A percentile compares a stretch with the other conserved stretches of the same genome.
These are phyloP conservation scores for Drosophila greeni DNA, from an alignment of 2,888 invertebrate species.

Conservation along the genomic window DNA sequence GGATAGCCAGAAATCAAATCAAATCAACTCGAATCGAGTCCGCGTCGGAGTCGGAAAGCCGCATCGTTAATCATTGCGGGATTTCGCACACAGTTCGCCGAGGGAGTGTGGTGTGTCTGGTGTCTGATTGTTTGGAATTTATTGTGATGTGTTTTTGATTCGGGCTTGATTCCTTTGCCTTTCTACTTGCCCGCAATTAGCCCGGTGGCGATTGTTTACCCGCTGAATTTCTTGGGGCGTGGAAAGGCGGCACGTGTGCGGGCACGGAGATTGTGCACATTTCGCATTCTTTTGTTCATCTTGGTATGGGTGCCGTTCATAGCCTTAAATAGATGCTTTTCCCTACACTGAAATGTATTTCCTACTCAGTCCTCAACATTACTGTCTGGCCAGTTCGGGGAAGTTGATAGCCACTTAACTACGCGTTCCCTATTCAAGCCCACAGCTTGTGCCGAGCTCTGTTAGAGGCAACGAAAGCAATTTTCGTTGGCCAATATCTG, in stretches of 20 bases:
- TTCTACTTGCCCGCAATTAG: conserved; percentile 34
- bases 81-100: conserved; percentile 18
- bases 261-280: neutral
- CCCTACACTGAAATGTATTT: neutral
- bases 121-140: conserved; percentile 49
- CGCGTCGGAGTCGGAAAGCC: conserved; percentile 9
- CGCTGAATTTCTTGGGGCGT: conserved; percentile 8
- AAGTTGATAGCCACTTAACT: neutral
- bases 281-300: neutral
- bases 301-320: neutral
- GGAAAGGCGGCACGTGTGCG: neutral
- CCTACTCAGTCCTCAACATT: too few relatives aligned
- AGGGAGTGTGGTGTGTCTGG: conserved; percentile 1
- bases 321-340: neutral
- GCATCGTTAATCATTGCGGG: conserved; percentile 34
- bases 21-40: conserved; percentile 19
- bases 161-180: conserved; percentile 46
- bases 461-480: neutral
- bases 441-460: neutral
- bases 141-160: conserved; percentile 53
- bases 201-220: conserved; percentile 30
- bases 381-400: neutral
- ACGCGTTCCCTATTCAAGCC: conserved; percentile 1
- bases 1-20: conserved; percentile 20
- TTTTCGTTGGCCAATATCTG: conserved; percentile 4